Conservation (phyloP, 53 echinoderm and acorn worm species). For the Echinarachnius parma region DNA sequence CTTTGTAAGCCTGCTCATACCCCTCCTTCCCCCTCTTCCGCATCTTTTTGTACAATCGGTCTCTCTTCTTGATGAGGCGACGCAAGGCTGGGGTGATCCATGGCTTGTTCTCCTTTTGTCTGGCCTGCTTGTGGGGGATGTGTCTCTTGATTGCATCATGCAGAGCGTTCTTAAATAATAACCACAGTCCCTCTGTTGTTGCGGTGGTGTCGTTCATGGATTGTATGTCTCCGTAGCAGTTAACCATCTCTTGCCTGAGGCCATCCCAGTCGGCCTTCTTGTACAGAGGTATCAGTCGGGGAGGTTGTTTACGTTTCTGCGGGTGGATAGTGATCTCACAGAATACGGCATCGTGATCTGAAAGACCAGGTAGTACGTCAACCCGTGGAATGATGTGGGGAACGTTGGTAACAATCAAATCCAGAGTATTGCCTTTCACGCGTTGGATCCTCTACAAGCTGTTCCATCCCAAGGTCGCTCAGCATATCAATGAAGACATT, state of each 20-base stretch:
- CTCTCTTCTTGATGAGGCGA: constrained; percentile 1
- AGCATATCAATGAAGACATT: constrained; percentile 23
- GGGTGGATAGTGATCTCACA: constrained; percentile 14
- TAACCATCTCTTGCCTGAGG: not conserved
- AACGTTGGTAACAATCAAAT: constrained; percentile 8
- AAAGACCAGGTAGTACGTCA: not conserved
- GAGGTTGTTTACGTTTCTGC: not conserved
- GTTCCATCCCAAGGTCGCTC: constrained; percentile 19
- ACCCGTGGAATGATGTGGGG: not conserved
- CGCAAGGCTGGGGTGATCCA: not conserved
- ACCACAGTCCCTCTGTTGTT: not conserved
- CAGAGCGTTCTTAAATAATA: constrained; percentile 6
- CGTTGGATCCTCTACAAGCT: not conserved
- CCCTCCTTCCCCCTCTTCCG: not conserved
- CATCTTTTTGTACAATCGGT: constrained; percentile 9
- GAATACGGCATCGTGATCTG: not conserved
- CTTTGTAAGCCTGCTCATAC: not conserved
- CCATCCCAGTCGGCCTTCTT: constrained; percentile 9
- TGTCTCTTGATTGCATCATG: constrained; percentile 2
- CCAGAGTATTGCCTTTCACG: constrained; percentile 7
- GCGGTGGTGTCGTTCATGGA: not conserved
- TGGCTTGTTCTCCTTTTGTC: constrained; percentile 4
- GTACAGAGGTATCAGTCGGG: constrained; percentile 1
- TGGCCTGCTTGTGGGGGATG: constrained; percentile 4
- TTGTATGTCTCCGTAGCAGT: not conserved